These are phyloP conservation scores for Pteropus rufus DNA, from an alignment of 2,797 vertebrate genomes.

Conservation along the genomic window DNA sequence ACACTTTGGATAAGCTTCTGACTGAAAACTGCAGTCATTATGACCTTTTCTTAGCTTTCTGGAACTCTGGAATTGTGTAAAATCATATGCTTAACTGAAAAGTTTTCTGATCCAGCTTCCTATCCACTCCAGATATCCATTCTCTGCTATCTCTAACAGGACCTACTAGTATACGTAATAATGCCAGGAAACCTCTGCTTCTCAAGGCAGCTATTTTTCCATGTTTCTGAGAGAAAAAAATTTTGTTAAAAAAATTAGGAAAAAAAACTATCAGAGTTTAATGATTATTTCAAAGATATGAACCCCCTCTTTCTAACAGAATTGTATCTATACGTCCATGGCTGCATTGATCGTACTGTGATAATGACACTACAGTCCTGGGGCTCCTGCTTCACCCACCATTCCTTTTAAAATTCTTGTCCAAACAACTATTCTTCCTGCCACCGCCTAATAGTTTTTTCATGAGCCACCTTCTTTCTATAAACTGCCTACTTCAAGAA, in stretches of 20 bases:
- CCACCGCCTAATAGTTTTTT: neutral
- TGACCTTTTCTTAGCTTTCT: neutral
- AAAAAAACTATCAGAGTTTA: neutral
- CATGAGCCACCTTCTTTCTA: neutral
- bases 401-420: neutral
- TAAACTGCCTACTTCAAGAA: slow-evolving; percentile 3
- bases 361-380: neutral
- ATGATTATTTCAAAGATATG: neutral
- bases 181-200: neutral
- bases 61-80: neutral
- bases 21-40: neutral
- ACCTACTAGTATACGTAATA: neutral
- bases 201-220: neutral
- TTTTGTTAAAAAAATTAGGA: neutral
- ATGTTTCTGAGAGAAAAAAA: neutral
- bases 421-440: neutral
- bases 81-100: neutral
- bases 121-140: neutral
- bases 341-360: neutral
- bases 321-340: neutral
- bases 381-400: neutral
- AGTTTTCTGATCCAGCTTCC: neutral
- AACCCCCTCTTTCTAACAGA: neutral
- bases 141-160: neutral
- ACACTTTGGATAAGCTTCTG: neutral